These are phyloP conservation scores for Phoebastria nigripes DNA, from an alignment of 2,797 vertebrate genomes.

Conservation along the genomic window DNA sequence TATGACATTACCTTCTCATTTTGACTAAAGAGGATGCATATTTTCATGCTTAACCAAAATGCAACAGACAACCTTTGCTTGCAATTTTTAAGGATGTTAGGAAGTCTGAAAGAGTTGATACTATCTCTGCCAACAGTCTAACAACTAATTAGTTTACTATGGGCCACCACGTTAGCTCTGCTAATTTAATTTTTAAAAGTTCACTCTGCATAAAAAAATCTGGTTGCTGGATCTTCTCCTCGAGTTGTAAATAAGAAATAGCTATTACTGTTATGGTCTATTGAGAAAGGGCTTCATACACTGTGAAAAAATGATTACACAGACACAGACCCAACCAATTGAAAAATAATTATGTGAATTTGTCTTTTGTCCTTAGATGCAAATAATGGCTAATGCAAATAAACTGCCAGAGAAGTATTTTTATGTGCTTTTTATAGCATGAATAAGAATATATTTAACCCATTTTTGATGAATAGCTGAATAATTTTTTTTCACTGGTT, in stretches of 20 bases:
- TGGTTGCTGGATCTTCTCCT: slow-evolving; percentile 9
- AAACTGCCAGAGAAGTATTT: slow-evolving; percentile 47
- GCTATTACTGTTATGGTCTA: background rate
- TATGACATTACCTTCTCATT: background rate
- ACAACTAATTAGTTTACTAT: slow-evolving; percentile 18
- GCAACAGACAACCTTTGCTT: background rate
- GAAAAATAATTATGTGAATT: slow-evolving; percentile 47
- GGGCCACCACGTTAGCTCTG: background rate
- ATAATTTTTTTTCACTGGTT: background rate
- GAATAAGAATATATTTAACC: background rate
- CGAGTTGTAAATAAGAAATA: slow-evolving; percentile 21
- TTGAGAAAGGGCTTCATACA: slow-evolving; percentile 15
- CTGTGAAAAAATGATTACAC: slow-evolving; percentile 39
- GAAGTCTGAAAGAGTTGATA: background rate
- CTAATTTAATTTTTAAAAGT: slow-evolving; percentile 45
- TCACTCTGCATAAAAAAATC: slow-evolving; percentile 15
- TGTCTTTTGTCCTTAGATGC: slow-evolving; percentile 52
- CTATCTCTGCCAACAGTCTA: background rate
- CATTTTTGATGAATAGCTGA: background rate
- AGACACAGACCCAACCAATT: slow-evolving; percentile 42
- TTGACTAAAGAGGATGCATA: background rate
- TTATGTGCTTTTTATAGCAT: slow-evolving; percentile 39
- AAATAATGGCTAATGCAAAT: slow-evolving; percentile 64
- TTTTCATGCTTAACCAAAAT: background rate
- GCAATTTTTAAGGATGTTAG: background rate